These are phyloP conservation scores for Podiceps cristatus DNA, from an alignment of 2,113 vertebrate genomes.

Conservation along the genomic window DNA sequence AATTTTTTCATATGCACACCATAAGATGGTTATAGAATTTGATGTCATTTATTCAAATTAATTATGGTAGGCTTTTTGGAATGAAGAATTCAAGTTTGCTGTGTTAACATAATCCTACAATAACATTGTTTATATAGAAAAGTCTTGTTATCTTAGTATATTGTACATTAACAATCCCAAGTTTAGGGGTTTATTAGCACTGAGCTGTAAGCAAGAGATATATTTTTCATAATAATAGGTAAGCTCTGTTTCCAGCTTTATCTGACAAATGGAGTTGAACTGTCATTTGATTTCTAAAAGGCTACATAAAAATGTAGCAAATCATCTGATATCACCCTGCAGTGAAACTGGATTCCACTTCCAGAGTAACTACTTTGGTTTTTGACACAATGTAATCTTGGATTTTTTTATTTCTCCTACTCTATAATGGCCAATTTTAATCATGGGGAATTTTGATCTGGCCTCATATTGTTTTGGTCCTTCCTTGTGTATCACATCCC, in stretches of 20 bases:
- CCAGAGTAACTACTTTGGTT: neutral
- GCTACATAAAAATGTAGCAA: neutral
- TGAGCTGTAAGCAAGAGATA: neutral
- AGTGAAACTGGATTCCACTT: neutral
- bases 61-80: neutral
- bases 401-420: neutral
- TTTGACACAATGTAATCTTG: neutral
- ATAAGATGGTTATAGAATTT: neutral
- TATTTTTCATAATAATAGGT: neutral
- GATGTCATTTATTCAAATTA: neutral
- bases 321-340: neutral
- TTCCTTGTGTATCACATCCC: neutral
- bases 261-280: neutral
- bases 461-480: neutral
- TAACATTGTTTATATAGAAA: neutral
- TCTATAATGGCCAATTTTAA: neutral
- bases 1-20: neutral
- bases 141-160: neutral
- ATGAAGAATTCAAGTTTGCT: neutral
- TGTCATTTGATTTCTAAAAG: neutral
- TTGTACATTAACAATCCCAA: neutral
- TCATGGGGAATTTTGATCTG: neutral
- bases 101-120: neutral
- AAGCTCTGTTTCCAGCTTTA: neutral
- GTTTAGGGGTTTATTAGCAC: neutral